Evolutionary conservation across 2,113 vertebrate genomes (phyloP), one percentile per base, ranked within the genome.

Genomic region (Rhagologus leucostigma): DNA sequence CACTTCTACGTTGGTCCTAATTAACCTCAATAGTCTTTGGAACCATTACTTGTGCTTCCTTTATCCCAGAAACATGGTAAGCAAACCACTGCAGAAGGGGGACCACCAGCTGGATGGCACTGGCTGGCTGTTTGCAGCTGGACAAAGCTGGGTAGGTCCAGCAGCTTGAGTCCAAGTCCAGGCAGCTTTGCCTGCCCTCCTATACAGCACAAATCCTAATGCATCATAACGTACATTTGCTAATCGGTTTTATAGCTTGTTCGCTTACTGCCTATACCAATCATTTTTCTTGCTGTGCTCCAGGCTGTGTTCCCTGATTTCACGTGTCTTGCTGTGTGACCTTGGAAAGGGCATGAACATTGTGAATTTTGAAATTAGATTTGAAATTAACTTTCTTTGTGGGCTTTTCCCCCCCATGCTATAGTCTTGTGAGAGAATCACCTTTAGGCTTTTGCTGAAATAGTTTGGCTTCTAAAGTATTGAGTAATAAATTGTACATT

Each of bases 351-450:
- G 50, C 70, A 85, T 3, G 29, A 77, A 88, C 55, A 29, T 29
- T 69, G 79, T 74, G 87, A 95, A 97, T 90, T 95, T 88, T 88
- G 75, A 93, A 94, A 96, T 91, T 91, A 91, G 90, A 74, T 92
- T 89, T 95, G 86, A 87, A 95, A 96, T 90, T 87, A 93, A 63
- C 69, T 95, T 92, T 22, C 47, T 84, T 59, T 64, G 33, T 62
- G 35, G 50, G 37, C 22, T 77, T 82, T 24, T 4, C 1, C 11
- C 33, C 22, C 64, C 5, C 14, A 46, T 13, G 2, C 22, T 74
- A 13, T 68, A 80, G 59, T 64, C 55, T 94, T 90, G 53, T 1
- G 22, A 84, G 41, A 65, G 47, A 91, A 88, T 75, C 60, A 93
- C 87, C 87, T 95, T 93, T 86, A 87, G 88, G 93, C 80, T 94